A percentile compares a stretch with the other conserved stretches of the same genome.
Evolutionary conservation across 2,113 vertebrate genomes (phyloP).

Genomic region (Spheniscus mendiculus): DNA sequence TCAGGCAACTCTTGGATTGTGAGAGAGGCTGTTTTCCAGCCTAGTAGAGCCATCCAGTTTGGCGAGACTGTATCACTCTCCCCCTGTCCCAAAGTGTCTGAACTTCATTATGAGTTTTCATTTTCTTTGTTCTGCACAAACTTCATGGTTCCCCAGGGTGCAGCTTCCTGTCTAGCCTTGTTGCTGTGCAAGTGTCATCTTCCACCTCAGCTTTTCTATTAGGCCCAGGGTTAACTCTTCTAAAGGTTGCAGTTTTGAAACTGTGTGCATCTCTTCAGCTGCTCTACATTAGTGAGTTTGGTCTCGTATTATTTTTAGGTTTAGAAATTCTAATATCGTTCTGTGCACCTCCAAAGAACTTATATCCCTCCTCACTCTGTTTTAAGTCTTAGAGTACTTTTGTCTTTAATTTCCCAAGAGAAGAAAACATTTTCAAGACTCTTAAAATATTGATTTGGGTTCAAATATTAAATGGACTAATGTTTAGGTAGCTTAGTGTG

Average conservation of each 20-base stretch:
- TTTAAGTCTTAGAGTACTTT: background rate
- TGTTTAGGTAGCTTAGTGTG: background rate
- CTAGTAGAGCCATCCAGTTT: constrained; percentile 36
- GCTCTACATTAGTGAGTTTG: constrained; percentile 7
- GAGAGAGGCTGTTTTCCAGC: background rate
- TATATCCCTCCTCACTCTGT: background rate
- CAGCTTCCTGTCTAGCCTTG: constrained; percentile 62
- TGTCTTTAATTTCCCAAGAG: background rate
- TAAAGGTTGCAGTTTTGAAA: constrained; percentile 1
- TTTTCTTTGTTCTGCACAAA: constrained; percentile 48
- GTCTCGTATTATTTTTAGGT: background rate
- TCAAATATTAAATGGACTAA: background rate
- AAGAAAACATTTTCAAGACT: background rate
- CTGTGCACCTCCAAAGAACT: background rate
- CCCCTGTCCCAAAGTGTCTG: background rate
- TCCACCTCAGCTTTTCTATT: constrained; percentile 18
- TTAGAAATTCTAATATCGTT: background rate
- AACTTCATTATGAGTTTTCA: constrained; percentile 53
- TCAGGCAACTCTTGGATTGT: constrained; percentile 12
- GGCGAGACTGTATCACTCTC: background rate
- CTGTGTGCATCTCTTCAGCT: constrained; percentile 18
- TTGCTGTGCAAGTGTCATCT: constrained; percentile 33
- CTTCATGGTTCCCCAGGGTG: constrained; percentile 57
- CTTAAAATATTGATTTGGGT: background rate
- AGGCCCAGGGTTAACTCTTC: constrained; percentile 25